Evolutionary conservation across 2,797 vertebrate genomes (phyloP).

Genomic region (Synaphobranchus kaupii): DNA sequence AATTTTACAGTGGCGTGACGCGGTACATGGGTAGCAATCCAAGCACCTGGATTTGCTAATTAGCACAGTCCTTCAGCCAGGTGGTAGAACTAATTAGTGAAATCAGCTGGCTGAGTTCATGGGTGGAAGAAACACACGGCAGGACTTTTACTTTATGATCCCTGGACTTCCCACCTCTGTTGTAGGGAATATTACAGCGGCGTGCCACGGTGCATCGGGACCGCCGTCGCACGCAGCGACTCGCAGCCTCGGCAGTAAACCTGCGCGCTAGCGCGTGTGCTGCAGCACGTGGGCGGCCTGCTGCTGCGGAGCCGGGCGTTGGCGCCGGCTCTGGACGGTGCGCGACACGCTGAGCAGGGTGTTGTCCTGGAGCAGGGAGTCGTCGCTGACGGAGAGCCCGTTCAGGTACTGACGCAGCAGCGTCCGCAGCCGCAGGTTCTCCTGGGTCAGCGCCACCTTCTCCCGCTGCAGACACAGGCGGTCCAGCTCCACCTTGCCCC

Average conservation of each 20-base stretch:
- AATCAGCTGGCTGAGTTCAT: no score
- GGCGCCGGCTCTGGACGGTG: neutral
- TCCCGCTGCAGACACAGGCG: slow-evolving; percentile 66
- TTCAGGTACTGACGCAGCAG: slow-evolving; percentile 76
- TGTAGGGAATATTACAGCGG: neutral
- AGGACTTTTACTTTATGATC: no score
- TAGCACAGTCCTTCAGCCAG: no score
- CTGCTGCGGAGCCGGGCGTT: slow-evolving; percentile 9
- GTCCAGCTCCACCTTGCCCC: slow-evolving; percentile 81
- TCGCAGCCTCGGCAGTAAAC: neutral
- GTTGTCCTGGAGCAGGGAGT: slow-evolving; percentile 61
- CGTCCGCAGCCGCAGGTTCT: slow-evolving; percentile 65
- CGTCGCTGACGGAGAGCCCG: slow-evolving; percentile 64
- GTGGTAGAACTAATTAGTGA: no score
- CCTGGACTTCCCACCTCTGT: no score
- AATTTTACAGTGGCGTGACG: neutral
- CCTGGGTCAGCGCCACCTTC: slow-evolving; percentile 51
- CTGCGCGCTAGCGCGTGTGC: slow-evolving; percentile 39
- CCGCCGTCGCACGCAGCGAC: neutral
- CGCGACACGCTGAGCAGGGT: slow-evolving; percentile 59
- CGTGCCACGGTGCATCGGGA: no score
- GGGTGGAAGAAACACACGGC: no score
- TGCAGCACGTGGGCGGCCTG: slow-evolving; percentile 60
- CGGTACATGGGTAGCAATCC: no score
- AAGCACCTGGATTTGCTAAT: no score